phyloP scores from a whole-genome alignment of 2,797 vertebrate species.

The Gallinago nigripennis region DNA sequence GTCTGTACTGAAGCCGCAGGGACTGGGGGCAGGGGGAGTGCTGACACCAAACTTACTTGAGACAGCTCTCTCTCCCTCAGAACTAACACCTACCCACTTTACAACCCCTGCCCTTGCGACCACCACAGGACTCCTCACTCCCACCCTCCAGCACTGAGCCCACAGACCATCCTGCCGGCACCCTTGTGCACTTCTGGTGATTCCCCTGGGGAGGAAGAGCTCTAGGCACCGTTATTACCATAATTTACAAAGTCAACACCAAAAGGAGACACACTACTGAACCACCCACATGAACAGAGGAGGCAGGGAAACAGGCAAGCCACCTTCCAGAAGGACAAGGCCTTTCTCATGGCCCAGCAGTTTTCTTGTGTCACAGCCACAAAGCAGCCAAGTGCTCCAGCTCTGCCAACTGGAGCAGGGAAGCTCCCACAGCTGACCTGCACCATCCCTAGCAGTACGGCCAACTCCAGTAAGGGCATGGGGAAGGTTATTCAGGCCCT shows the following conservation, averaged over 20 bases:
- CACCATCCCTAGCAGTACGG: fast-evolving
- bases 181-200: not conserved
- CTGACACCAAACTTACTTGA: not conserved
- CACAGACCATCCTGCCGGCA: not conserved
- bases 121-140: fast-evolving
- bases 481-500: not conserved
- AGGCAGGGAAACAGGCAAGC: not conserved
- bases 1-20: fast-evolving
- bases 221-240: not conserved
- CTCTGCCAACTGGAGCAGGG: not conserved
- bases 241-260: not conserved
- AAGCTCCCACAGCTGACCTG: not conserved
- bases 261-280: not conserved
- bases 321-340: not conserved
- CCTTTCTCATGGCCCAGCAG: not conserved
- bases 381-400: not conserved
- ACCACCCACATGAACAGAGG: not conserved
- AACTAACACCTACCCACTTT: not conserved
- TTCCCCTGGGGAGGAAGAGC: not conserved
- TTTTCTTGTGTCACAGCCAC: not conserved
- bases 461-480: fast-evolving
- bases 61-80: not conserved
- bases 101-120: not conserved
- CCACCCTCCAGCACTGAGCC: not conserved
- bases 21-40: not conserved